Evolutionary conservation across 35 echinoderm and acorn worm species (phyloP).

Genomic region (Heliocidaris tuberculata): DNA sequence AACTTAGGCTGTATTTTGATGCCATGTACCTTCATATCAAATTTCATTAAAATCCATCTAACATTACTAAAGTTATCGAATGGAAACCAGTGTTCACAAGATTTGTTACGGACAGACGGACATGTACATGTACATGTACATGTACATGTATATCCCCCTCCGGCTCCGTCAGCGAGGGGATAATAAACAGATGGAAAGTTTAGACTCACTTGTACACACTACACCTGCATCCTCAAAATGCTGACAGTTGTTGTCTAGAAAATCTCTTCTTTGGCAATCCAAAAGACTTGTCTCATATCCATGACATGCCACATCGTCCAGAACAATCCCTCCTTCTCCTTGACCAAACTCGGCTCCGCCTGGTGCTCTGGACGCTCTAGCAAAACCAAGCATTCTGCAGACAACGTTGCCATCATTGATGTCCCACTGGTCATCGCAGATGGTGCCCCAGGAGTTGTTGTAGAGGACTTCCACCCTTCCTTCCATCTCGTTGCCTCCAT

Average conservation of each 20-base stretch:
- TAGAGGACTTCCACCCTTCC: background rate
- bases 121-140: no score
- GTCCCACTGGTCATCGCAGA: background rate
- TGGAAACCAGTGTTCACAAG: no score
- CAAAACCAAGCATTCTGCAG: background rate
- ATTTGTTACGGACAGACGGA: no score
- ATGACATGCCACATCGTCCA: background rate
- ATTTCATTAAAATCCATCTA: no score
- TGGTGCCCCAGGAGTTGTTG: background rate
- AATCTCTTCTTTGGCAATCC: background rate
- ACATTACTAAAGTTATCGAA: no score
- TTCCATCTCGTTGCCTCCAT: background rate
- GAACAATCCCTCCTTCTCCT: background rate
- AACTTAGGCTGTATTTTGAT: no score
- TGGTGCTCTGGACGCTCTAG: background rate
- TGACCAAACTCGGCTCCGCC: background rate
- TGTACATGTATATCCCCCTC: no score
- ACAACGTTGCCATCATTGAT: background rate
- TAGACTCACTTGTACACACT: background rate
- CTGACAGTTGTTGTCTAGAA: background rate
- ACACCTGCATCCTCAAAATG: background rate
- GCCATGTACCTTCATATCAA: no score
- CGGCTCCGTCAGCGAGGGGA: no score
- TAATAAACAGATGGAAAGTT: no score
- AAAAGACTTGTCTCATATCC: background rate